Percentiles rank a stretch among this genome's conserved stretches.
phyloP scores from a whole-genome alignment of 2,888 invertebrate genomes.

The Ochlodes sylvanus region DNA sequence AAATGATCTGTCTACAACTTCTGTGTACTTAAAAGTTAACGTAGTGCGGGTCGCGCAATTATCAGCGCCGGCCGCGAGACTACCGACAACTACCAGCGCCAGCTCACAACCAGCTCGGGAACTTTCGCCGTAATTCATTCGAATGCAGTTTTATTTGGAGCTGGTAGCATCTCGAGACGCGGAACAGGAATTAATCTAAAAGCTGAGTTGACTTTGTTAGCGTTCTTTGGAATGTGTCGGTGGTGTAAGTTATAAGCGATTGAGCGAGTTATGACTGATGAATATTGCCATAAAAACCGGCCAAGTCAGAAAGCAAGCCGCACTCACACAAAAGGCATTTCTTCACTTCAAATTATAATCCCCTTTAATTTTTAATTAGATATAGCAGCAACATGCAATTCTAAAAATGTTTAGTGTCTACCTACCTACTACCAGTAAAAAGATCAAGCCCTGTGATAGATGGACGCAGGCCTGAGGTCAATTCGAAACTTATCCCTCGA shows the following conservation, averaged over 20 bases:
- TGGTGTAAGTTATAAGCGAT: neutral
- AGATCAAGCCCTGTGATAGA: too few species aligned
- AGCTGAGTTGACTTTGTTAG: constrained; percentile 21
- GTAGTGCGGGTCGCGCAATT: constrained; percentile 16
- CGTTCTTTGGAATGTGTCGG: constrained; percentile 3
- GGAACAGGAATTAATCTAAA: constrained; percentile 26
- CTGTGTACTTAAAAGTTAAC: constrained; percentile 22
- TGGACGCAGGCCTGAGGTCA: too few species aligned
- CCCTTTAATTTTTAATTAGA: too few species aligned
- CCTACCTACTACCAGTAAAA: too few species aligned
- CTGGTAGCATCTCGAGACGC: constrained; percentile 3
- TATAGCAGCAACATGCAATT: too few species aligned
- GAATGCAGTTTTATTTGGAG: constrained; percentile 27
- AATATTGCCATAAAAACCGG: too few species aligned
- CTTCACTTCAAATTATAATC: too few species aligned
- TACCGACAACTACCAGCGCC: constrained; percentile 4
- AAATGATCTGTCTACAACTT: constrained; percentile 14
- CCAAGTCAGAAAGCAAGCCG: too few species aligned
- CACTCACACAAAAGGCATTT: too few species aligned
- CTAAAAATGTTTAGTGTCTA: too few species aligned
- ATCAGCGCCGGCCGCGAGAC: constrained; percentile 1
- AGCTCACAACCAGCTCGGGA: constrained; percentile 1
- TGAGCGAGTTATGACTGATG: neutral
- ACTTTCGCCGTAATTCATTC: constrained; percentile 19
- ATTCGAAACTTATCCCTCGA: too few species aligned